Evolutionary conservation across 2,797 vertebrate species (phyloP).

Genomic region (Falco berigora): DNA sequence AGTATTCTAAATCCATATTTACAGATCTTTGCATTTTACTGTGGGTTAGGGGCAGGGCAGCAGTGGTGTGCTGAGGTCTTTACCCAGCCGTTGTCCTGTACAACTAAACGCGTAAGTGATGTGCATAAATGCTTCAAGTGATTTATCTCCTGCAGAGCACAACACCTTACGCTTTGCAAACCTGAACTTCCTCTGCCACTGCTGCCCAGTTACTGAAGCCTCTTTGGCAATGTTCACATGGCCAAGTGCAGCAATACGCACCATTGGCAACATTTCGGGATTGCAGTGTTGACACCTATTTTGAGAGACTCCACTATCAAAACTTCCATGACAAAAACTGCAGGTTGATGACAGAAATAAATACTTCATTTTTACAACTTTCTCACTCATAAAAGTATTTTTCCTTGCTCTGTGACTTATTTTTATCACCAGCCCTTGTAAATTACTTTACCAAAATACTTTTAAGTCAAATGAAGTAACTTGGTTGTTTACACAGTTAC

Average conservation of each 20-base stretch:
- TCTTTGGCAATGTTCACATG: background rate
- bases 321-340: background rate
- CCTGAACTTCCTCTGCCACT: background rate
- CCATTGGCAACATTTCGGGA: background rate
- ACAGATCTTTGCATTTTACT: background rate
- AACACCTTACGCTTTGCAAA: background rate
- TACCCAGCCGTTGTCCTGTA: background rate
- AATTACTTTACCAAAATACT: background rate
- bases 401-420: background rate
- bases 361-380: background rate
- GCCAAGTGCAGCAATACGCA: background rate
- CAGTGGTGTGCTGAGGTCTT: background rate
- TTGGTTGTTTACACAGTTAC: background rate
- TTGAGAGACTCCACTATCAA: background rate
- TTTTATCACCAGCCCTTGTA: background rate
- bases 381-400: background rate
- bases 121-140: background rate
- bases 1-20: background rate
- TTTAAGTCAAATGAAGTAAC: background rate
- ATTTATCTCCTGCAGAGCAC: background rate
- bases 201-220: background rate
- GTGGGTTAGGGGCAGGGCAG: background rate
- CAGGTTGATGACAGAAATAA: background rate
- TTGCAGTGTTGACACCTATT: no score
- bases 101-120: accelerated